A percentile compares a stretch with the other conserved stretches of the same genome.
phyloP scores from a whole-genome alignment of 2,113 vertebrate genomes.

The Neodon shergylaensis region DNA sequence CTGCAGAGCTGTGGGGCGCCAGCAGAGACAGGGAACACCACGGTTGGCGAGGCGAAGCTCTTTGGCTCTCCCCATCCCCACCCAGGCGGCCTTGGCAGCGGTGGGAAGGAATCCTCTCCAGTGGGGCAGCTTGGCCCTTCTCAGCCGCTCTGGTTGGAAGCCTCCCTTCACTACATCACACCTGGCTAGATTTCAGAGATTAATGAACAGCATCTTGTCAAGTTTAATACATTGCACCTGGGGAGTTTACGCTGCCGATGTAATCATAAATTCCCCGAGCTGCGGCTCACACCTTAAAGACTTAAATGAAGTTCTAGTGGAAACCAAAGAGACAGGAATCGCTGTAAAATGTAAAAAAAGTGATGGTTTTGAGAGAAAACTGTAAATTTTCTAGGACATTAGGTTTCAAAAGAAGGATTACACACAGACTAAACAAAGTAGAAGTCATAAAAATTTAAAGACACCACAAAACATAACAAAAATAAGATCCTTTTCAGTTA shows the following conservation, averaged over 20 bases:
- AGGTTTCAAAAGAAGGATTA: slow-evolving; percentile 89
- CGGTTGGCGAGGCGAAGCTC: slow-evolving; percentile 66
- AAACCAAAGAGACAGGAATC: slow-evolving; percentile 81
- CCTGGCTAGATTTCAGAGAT: slow-evolving; percentile 86
- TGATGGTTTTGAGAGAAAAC: slow-evolving; percentile 87
- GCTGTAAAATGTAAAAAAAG: slow-evolving; percentile 77
- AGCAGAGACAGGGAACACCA: slow-evolving; percentile 71
- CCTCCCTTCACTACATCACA: slow-evolving; percentile 83
- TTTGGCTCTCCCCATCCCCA: slow-evolving; percentile 79
- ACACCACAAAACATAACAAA: slow-evolving; percentile 88
- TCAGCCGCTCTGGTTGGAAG: slow-evolving; percentile 81
- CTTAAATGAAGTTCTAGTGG: slow-evolving; percentile 82
- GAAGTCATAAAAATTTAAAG: slow-evolving; percentile 90
- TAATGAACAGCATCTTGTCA: slow-evolving; percentile 87
- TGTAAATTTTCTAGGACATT: slow-evolving; percentile 88
- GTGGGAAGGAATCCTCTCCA: slow-evolving; percentile 77
- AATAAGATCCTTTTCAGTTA: slow-evolving; percentile 89
- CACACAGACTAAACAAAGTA: slow-evolving; percentile 90
- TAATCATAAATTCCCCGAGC: slow-evolving; percentile 86
- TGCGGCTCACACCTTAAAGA: slow-evolving; percentile 86
- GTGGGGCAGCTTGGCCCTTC: slow-evolving; percentile 60
- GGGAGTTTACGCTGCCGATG: slow-evolving; percentile 83
- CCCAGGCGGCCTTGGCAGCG: slow-evolving; percentile 82
- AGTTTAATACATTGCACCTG: slow-evolving; percentile 83
- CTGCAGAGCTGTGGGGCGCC: slow-evolving; percentile 64